Evolutionary conservation across 2,797 vertebrate species (phyloP).

Genomic region (Morus bassanus): DNA sequence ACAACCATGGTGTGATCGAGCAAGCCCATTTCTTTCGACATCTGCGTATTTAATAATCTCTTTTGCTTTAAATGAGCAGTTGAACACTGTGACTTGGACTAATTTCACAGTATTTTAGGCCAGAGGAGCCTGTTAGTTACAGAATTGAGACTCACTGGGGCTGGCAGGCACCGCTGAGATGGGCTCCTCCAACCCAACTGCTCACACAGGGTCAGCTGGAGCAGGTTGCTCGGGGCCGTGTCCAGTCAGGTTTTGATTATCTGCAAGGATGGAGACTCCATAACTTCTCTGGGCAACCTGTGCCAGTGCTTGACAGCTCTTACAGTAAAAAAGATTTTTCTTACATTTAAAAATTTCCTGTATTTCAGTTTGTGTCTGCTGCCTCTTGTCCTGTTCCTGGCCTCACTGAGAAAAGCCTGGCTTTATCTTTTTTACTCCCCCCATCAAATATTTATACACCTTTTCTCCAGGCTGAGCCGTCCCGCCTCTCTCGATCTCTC

Average conservation of each 20-base stretch:
- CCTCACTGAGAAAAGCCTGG: neutral
- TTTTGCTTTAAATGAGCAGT: neutral
- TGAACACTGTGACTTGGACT: neutral
- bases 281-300: neutral
- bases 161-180: neutral
- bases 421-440: neutral
- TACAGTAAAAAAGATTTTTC: neutral
- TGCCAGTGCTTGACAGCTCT: neutral
- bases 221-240: accelerated
- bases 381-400: neutral
- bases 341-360: neutral
- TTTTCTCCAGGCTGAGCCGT: neutral
- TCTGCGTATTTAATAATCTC: neutral
- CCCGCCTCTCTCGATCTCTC: neutral
- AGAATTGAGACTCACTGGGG: neutral
- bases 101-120: neutral
- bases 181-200: accelerated
- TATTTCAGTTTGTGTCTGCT: neutral
- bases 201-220: neutral
- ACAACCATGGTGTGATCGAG: neutral
- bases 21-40: neutral
- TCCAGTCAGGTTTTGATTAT: neutral
- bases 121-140: neutral
- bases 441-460: neutral
- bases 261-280: neutral